Percentiles rank a stretch among this genome's conserved stretches.
Conservation (phyloP, 1,140 invertebrate genomes). For the Xylocopa sonorina region DNA sequence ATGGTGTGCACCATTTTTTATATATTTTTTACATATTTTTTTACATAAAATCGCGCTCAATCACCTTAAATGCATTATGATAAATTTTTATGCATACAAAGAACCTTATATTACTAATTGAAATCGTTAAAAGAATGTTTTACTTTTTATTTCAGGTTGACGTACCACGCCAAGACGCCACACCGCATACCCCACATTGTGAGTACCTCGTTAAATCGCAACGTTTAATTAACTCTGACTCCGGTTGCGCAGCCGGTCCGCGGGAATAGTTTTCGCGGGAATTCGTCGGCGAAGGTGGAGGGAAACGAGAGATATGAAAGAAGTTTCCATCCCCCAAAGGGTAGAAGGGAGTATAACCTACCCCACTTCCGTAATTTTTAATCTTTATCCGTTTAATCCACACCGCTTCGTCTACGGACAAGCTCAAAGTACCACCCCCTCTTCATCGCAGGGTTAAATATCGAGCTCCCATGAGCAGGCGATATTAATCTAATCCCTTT, state of each 20-base stretch:
- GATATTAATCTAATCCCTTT: constrained; percentile 36
- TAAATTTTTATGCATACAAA: too few species aligned
- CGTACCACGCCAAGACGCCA: constrained; percentile 67
- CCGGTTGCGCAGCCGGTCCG: not conserved
- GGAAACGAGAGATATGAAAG: not conserved
- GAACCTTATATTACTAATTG: too few species aligned
- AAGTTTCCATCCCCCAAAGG: constrained; percentile 16
- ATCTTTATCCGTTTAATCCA: constrained; percentile 53
- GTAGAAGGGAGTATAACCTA: not conserved
- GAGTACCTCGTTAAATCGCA: constrained; percentile 47
- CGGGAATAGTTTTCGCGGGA: constrained; percentile 4
- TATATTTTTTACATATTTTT: too few species aligned
- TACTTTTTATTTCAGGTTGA: constrained; percentile 54
- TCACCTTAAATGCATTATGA: too few species aligned
- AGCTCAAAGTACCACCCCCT: constrained; percentile 41
- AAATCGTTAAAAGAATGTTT: too few species aligned
- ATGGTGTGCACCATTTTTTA: too few species aligned
- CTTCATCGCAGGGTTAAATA: constrained; percentile 38
- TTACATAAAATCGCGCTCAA: too few species aligned
- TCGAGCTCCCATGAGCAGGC: constrained; percentile 34
- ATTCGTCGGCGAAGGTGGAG: not conserved
- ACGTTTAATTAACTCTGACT: constrained; percentile 8
- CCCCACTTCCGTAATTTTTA: constrained; percentile 54
- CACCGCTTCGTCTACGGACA: constrained; percentile 16
- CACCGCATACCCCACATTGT: constrained; percentile 67